Percentiles rank a stretch among this genome's conserved stretches.
Conservation (phyloP, 2,797 vertebrate genomes). For the Rhabdophis nuchalis region DNA sequence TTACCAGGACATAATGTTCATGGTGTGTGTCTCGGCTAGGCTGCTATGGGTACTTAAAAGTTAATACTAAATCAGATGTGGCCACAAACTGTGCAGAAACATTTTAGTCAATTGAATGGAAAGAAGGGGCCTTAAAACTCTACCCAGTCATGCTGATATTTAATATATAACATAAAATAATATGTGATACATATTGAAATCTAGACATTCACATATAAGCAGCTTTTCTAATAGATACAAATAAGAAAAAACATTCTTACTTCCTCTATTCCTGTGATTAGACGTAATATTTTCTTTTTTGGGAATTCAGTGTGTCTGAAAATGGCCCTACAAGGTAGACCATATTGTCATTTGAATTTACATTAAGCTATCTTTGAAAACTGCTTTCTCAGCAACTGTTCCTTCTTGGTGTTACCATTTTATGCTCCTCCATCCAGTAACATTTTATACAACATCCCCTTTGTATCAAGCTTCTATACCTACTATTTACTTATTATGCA, state of each 20-base stretch:
- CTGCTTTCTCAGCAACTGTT: background rate
- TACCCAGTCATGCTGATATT: background rate
- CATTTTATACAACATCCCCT: slow-evolving; percentile 3
- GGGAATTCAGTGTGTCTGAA: background rate
- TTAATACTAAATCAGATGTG: background rate
- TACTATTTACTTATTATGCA: background rate
- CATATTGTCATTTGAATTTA: background rate
- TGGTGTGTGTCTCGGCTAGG: background rate
- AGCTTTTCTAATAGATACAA: background rate
- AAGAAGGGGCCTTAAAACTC: background rate
- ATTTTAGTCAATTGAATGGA: background rate
- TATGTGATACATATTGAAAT: background rate
- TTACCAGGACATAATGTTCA: background rate
- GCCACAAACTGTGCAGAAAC: background rate
- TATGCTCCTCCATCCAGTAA: background rate
- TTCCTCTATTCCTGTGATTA: background rate
- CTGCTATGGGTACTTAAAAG: background rate
- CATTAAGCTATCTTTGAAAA: background rate
- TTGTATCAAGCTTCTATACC: background rate
- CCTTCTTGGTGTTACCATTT: background rate
- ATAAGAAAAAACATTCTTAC: background rate
- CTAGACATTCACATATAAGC: background rate
- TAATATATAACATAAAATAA: background rate
- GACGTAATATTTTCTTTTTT: background rate
- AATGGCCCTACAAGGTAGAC: background rate